Conservation (phyloP, 2,113 vertebrate species). For the Lepisosteus osseus region DNA sequence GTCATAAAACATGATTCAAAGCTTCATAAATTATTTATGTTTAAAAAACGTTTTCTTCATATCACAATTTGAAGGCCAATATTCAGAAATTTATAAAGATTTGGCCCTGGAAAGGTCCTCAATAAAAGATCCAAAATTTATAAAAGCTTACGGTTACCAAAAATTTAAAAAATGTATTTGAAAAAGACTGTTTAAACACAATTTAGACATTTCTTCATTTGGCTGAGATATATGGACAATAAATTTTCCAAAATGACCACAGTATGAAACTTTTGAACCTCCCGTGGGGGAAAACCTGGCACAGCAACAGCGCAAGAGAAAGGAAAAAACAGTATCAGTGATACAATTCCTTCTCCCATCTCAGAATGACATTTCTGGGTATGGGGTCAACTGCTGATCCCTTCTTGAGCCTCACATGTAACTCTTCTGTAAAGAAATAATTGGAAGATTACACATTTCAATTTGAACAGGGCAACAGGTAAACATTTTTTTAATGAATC, state of each 20-base stretch:
- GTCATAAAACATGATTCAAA: too few relatives aligned
- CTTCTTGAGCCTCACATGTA: background rate
- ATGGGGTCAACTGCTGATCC: slow-evolving; percentile 7
- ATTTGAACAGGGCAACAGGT: slow-evolving; percentile 22
- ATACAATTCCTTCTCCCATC: background rate
- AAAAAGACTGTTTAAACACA: too few relatives aligned
- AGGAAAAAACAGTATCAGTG: background rate
- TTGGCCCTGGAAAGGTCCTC: too few relatives aligned
- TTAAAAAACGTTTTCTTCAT: too few relatives aligned
- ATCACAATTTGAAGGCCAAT: too few relatives aligned
- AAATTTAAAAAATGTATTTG: background rate
- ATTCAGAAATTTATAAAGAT: too few relatives aligned
- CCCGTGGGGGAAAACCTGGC: background rate
- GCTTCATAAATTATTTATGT: too few relatives aligned
- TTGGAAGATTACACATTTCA: slow-evolving; percentile 9
- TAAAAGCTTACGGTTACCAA: background rate
- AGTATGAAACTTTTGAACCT: too few relatives aligned
- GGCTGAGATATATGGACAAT: too few relatives aligned
- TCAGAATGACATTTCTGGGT: background rate
- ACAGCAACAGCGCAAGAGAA: background rate
- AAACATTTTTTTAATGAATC: slow-evolving; percentile 21
- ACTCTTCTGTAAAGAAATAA: slow-evolving; percentile 13
- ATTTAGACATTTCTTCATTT: too few relatives aligned
- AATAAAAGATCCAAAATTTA: background rate
- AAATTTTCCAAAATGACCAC: too few relatives aligned